Conservation (phyloP, 2,797 vertebrate genomes). For the Vipera ursinii region DNA sequence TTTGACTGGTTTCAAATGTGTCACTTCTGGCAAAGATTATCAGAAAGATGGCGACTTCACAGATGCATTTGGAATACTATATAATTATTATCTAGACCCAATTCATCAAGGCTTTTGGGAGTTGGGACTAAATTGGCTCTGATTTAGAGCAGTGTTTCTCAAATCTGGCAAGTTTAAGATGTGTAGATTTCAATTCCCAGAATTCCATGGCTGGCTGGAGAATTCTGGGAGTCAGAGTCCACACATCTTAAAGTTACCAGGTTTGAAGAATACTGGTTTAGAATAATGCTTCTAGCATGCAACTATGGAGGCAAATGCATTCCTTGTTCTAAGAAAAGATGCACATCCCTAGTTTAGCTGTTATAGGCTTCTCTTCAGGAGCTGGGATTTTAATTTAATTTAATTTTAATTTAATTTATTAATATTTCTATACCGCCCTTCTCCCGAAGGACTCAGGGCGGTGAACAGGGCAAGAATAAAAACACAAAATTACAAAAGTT, state of each 20-base stretch:
- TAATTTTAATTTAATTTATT: too few relatives aligned
- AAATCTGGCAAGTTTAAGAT: not conserved
- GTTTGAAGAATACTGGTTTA: not conserved
- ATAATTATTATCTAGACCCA: not conserved
- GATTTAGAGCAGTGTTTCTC: not conserved
- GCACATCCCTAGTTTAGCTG: not conserved
- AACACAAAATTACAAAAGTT: too few relatives aligned
- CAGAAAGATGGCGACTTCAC: not conserved
- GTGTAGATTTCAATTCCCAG: not conserved
- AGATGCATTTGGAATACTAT: not conserved
- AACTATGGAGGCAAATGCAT: not conserved
- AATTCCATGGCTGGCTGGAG: not conserved
- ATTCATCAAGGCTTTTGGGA: not conserved
- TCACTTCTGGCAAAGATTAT: too few relatives aligned
- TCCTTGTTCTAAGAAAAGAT: not conserved
- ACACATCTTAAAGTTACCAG: not conserved
- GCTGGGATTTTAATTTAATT: too few relatives aligned
- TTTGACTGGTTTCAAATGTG: not conserved
- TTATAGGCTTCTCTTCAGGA: not conserved
- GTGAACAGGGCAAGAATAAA: too few relatives aligned
- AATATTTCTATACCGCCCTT: too few relatives aligned
- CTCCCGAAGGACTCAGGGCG: too few relatives aligned
- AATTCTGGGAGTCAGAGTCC: not conserved
- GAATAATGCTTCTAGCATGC: not conserved
- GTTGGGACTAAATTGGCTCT: not conserved